Percentiles rank a stretch among this genome's conserved stretches.
phyloP scores from a whole-genome alignment of 2,113 vertebrate species.

The Poecile atricapillus region DNA sequence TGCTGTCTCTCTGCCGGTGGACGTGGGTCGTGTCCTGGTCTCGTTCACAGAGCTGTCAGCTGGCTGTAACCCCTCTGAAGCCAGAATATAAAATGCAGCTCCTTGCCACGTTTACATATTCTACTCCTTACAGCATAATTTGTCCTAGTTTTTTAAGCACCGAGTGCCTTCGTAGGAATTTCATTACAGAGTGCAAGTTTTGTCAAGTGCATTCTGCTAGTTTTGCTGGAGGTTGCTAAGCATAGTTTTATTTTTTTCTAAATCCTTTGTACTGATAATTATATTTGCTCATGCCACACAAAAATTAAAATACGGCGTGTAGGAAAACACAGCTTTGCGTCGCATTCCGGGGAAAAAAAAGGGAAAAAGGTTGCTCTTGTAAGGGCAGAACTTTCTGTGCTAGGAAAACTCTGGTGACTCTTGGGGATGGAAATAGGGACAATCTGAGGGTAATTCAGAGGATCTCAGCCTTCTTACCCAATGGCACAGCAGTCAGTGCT shows the following conservation, averaged over 20 bases:
- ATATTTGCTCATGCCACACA: background rate
- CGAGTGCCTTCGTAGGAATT: background rate
- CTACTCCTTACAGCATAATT: conserved; percentile 50
- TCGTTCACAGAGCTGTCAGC: background rate
- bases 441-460: background rate
- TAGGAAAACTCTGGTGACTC: background rate
- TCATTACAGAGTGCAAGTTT: conserved; percentile 14
- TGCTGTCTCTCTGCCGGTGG: background rate
- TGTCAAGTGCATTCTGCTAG: conserved; percentile 31
- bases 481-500: background rate
- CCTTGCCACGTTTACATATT: conserved; percentile 41
- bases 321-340: background rate
- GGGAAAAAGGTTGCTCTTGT: background rate
- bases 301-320: background rate
- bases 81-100: conserved; percentile 5
- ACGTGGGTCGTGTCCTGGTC: background rate
- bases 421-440: background rate
- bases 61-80: conserved; percentile 27
- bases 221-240: conserved; percentile 39
- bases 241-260: background rate
- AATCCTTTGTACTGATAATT: conserved; percentile 18
- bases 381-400: background rate
- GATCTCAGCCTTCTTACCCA: background rate
- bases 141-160: conserved; percentile 52
- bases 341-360: background rate